phyloP scores from a whole-genome alignment of 1,140 invertebrate genomes.

The Diploscapter pachys region DNA sequence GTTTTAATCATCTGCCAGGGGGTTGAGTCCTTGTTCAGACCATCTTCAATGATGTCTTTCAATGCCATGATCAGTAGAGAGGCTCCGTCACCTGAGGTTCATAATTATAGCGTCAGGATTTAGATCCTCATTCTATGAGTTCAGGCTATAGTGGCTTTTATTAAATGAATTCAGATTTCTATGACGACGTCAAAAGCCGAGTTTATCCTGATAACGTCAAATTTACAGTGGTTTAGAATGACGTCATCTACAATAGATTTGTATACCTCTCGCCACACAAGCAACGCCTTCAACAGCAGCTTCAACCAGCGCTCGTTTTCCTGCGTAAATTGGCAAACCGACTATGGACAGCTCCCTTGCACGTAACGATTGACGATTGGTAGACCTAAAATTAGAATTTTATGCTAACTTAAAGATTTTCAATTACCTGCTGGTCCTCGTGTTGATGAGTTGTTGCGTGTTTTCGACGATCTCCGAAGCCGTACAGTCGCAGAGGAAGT shows the following conservation, averaged over 20 bases:
- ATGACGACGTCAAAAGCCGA: neutral
- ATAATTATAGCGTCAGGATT: neutral
- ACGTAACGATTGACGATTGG: constrained; percentile 24
- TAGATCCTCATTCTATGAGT: neutral
- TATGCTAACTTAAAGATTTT: no score
- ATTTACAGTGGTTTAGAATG: neutral
- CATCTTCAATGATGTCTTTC: constrained; percentile 45
- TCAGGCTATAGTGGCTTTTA: neutral
- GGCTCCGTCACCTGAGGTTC: constrained; percentile 17
- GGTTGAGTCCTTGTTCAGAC: constrained; percentile 31
- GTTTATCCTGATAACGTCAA: neutral
- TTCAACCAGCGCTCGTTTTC: constrained; percentile 49
- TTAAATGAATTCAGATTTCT: neutral
- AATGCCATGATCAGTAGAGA: constrained; percentile 38
- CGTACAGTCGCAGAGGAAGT: constrained; percentile 40
- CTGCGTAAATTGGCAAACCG: constrained; percentile 53
- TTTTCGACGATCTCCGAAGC: neutral
- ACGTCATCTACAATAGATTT: constrained; percentile 9
- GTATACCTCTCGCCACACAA: constrained; percentile 45
- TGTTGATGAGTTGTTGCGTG: neutral
- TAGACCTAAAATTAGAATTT: neutral
- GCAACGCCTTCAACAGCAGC: constrained; percentile 57
- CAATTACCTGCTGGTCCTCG: no score
- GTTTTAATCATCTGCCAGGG: constrained; percentile 48
- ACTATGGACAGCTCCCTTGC: constrained; percentile 43